Conservation (phyloP, 2,797 vertebrate genomes). For the Scolopax rusticola region DNA sequence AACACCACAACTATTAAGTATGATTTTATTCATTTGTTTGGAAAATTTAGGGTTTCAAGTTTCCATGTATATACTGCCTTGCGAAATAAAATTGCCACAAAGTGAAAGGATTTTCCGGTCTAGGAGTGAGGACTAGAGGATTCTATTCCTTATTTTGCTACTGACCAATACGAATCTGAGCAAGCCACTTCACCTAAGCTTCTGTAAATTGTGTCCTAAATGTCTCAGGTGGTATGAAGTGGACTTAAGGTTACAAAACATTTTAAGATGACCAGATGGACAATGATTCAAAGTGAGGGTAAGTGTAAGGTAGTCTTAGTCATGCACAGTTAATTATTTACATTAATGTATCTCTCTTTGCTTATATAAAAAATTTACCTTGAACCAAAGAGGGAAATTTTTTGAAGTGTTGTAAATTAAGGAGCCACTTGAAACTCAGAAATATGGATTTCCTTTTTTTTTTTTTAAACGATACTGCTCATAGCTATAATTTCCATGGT, state of each 20-base stretch:
- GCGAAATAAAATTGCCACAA: not conserved
- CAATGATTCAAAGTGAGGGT: not conserved
- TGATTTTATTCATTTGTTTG: not conserved
- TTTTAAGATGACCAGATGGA: not conserved
- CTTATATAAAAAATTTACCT: not conserved
- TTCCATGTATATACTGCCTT: not conserved
- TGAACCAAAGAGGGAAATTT: not conserved
- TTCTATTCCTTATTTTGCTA: not conserved
- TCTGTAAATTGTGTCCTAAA: not conserved
- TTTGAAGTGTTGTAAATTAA: not conserved
- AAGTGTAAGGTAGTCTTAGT: not conserved
- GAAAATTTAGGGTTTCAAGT: not conserved
- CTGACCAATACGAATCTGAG: not conserved
- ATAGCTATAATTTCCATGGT: slow-evolving; percentile 19
- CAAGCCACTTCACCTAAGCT: not conserved
- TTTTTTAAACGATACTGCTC: not conserved
- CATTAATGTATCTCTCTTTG: not conserved
- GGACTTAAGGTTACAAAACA: not conserved
- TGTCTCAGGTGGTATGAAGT: not conserved
- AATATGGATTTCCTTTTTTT: not conserved
- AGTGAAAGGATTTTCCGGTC: not conserved
- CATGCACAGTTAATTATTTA: not conserved
- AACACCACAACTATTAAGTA: not conserved
- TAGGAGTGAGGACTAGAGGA: not conserved
- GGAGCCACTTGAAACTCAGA: not conserved